phyloP scores from a whole-genome alignment of 2,888 invertebrate genomes.

The Parthenolecanium corni region DNA sequence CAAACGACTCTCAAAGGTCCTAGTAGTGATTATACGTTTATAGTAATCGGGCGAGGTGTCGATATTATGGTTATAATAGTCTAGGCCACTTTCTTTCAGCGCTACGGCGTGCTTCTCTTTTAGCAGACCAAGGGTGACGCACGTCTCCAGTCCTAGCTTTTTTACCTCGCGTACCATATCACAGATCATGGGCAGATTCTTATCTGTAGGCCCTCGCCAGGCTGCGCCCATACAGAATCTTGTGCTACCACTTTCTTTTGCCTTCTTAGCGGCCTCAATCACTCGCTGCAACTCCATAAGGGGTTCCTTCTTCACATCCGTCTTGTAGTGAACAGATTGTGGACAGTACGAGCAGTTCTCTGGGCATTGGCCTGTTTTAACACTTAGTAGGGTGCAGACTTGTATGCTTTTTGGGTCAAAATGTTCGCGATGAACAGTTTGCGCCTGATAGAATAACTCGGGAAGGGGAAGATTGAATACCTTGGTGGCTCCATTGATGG shows the following conservation, averaged over 20 bases:
- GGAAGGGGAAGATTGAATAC: conserved; percentile 28
- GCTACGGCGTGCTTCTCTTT: conserved; percentile 26
- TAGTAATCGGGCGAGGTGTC: conserved; percentile 32
- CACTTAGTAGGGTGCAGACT: conserved; percentile 30
- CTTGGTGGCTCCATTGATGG: conserved; percentile 7
- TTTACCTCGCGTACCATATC: conserved; percentile 30
- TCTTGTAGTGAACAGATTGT: conserved; percentile 30
- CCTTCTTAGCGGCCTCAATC: conserved; percentile 27
- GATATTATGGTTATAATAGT: conserved; percentile 32
- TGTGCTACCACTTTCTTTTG: conserved; percentile 30
- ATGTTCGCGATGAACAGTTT: conserved; percentile 29
- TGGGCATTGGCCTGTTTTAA: conserved; percentile 31
- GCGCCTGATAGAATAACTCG: conserved; percentile 30
- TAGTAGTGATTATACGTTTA: conserved; percentile 29
- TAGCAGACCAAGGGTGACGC: conserved; percentile 31
- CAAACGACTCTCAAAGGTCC: conserved; percentile 28
- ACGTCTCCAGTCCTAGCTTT: conserved; percentile 30
- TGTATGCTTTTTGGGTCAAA: conserved; percentile 28
- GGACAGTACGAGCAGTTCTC: conserved; percentile 32
- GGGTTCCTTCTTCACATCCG: conserved; percentile 25
- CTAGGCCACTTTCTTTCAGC: conserved; percentile 31
- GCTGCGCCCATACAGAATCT: conserved; percentile 32
- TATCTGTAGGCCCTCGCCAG: conserved; percentile 29
- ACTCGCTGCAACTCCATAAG: conserved; percentile 29
- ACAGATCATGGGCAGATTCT: conserved; percentile 22